Percentiles rank a stretch among this genome's conserved stretches.
phyloP scores from a whole-genome alignment of 2,888 invertebrate species.

The Panopea generosa region DNA sequence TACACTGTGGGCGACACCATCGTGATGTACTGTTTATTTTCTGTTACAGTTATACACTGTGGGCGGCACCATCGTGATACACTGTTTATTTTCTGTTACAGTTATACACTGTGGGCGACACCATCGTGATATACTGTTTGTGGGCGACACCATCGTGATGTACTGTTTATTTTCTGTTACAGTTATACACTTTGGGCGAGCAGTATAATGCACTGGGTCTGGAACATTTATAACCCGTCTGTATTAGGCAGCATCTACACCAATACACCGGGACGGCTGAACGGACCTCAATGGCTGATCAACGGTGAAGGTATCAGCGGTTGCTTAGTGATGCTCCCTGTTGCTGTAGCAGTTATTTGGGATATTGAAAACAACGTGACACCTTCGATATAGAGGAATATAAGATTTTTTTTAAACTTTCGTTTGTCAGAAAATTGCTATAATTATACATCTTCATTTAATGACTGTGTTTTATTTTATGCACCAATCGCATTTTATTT shows the following conservation, averaged over 20 bases:
- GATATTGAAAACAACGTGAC: constrained; percentile 10
- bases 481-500: too few relatives aligned
- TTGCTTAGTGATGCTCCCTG: constrained; percentile 67
- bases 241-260: constrained; percentile 76
- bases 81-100: too few relatives aligned
- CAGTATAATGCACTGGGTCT: constrained; percentile 71
- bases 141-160: constrained; percentile 65
- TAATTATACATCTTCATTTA: too few relatives aligned
- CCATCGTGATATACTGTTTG: constrained; percentile 68
- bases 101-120: too few relatives aligned
- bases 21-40: too few relatives aligned
- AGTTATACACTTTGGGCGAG: constrained; percentile 73
- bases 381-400: too few relatives aligned
- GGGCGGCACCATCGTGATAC: too few relatives aligned
- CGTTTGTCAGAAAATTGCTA: too few relatives aligned
- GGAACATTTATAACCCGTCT: constrained; percentile 74
- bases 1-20: too few relatives aligned
- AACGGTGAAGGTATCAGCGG: constrained; percentile 77
- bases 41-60: too few relatives aligned
- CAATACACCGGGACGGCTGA: constrained; percentile 65
- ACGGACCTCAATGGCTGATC: constrained; percentile 74
- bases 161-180: constrained; percentile 9
- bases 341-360: constrained; percentile 43
- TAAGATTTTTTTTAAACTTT: too few relatives aligned
- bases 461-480: too few relatives aligned